Base-by-base conservation (phyloP, 2,888 invertebrate species). In the Iphiclides podalirius region DNA sequence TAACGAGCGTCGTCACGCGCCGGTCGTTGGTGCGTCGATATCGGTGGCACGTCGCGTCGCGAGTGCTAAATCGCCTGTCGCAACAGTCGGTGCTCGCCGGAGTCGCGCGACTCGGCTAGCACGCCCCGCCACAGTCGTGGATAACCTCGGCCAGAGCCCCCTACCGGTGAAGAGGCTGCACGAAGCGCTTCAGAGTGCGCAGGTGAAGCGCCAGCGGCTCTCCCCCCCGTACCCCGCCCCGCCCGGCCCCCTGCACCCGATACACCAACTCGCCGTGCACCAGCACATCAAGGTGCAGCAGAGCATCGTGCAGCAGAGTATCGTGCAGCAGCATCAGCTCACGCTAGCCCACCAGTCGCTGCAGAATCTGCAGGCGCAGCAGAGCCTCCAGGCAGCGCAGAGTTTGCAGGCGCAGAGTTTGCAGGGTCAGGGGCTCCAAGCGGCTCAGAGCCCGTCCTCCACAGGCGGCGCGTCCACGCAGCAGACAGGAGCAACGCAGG, bases 151-250 rank as follows among this genome's bases (percentile, higher is more conserved):
- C 83, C 85, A 85, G 75, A 86, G 85, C 79, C 86, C 85, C 74
- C 83, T 86, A 65, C 88, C 87, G 81, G 89, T 87, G 83, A 89
- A 89, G 87, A 84, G 88, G 90, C 89, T 89, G 90, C 90, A 90
- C 87, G 90, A 88, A 83, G 89, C 90, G 84, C 89, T 90, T 75
- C 90, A 87, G 82, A 83, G 87, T 82, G 88, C 89, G 71, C 89
- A 88, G 81, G 90, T 89, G 81, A 90, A 91, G 89, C 90, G 91
- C 70, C 91, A 91, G 90, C 90, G 90, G 80, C 90, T 91, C 80
- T 86, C 88, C 76, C 89, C 88, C 61, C 86, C 88, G 71, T 91
- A 90, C 80, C 90, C 90, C 83, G 79, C 89, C 75, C 86, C 84
- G 69, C 77, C 84, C 60, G 58, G 76, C 52, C 72, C 76, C 64